phyloP scores from a whole-genome alignment of 2,888 invertebrate species.

The Taphrorychus bicolor region DNA sequence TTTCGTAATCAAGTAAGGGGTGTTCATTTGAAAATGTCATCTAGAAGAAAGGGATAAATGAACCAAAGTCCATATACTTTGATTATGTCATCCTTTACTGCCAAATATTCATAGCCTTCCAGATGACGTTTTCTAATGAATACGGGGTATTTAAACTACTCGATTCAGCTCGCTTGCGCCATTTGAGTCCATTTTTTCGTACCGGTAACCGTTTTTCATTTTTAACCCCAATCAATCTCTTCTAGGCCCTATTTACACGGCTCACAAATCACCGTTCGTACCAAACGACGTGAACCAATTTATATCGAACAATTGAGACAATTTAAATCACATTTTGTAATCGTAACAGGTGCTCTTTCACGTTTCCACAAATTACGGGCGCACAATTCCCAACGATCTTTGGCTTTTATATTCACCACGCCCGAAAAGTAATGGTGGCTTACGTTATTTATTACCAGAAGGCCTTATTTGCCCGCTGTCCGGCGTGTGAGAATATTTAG shows the following conservation, averaged over 20 bases:
- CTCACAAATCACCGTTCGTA: not conserved
- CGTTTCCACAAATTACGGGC: conserved; percentile 32
- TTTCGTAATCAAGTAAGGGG: no score
- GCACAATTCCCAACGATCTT: conserved; percentile 25
- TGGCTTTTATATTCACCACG: conserved; percentile 24
- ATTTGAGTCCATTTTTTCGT: not conserved
- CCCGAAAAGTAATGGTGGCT: conserved; percentile 22
- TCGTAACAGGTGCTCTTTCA: conserved; percentile 28
- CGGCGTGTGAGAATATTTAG: conserved; percentile 11
- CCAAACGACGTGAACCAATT: conserved; percentile 9
- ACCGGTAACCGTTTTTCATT: not conserved
- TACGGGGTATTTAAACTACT: no score
- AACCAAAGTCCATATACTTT: no score
- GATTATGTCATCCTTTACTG: no score
- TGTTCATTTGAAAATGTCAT: no score
- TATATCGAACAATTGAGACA: conserved; percentile 26
- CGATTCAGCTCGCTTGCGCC: not conserved
- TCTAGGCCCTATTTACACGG: not conserved
- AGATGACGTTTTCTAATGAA: no score
- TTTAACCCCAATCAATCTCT: not conserved
- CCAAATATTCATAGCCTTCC: no score
- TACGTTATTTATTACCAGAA: conserved; percentile 14
- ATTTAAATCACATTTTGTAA: conserved; percentile 33
- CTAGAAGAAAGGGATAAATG: no score
- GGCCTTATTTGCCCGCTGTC: conserved; percentile 11